phyloP scores from a whole-genome alignment of 2,888 invertebrate genomes.

The Cyrtodaria siliqua region DNA sequence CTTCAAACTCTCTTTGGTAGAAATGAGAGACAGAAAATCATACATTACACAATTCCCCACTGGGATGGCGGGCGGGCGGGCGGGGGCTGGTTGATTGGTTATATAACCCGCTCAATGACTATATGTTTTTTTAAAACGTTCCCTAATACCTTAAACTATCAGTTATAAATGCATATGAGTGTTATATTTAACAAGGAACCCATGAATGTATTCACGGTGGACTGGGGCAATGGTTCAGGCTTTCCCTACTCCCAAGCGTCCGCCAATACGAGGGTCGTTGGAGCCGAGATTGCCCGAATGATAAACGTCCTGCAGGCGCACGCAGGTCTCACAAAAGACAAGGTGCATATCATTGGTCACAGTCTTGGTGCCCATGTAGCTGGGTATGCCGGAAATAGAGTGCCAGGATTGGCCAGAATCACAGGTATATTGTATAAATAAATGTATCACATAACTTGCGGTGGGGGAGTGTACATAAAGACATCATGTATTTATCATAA shows the following conservation, averaged over 20 bases:
- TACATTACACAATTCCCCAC: no score
- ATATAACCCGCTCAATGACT: no score
- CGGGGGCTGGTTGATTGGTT: no score
- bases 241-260: constrained; percentile 85
- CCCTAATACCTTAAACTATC: no score
- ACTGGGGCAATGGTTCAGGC: constrained; percentile 79
- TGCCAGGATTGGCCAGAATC: constrained; percentile 82
- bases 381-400: constrained; percentile 92
- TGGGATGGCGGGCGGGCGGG: no score
- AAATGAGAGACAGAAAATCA: no score
- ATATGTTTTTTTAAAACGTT: no score
- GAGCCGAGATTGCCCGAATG: constrained; percentile 82
- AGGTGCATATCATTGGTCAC: constrained; percentile 95
- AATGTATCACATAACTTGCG: no score
- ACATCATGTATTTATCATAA: no score
- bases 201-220: constrained; percentile 78
- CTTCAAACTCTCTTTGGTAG: no score
- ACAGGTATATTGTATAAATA: constrained; percentile 82
- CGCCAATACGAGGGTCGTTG: constrained; percentile 85
- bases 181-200: constrained; percentile 61
- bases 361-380: constrained; percentile 95
- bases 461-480: no score
- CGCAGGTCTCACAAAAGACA: constrained; percentile 38
- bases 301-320: constrained; percentile 69
- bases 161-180: no score